Evolutionary conservation across 2,797 vertebrate genomes (phyloP).

Genomic region (Gymnothorax javanicus): DNA sequence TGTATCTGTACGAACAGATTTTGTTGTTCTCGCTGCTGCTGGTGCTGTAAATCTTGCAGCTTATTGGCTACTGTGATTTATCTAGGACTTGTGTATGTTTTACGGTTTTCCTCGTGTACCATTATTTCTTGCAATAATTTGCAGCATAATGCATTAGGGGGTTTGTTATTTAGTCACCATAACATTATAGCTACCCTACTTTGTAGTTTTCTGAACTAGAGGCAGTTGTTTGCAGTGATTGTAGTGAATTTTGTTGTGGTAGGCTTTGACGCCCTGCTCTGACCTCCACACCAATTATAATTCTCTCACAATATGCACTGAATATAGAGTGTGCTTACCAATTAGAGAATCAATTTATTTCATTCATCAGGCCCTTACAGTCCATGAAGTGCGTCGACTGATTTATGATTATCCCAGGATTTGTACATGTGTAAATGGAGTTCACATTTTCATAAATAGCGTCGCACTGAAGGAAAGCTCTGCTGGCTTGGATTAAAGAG

Average conservation of each 20-base stretch:
- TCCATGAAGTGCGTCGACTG: not conserved
- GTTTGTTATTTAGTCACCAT: not conserved
- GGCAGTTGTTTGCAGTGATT: not conserved
- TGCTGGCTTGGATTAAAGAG: not conserved
- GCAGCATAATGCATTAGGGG: too few species aligned
- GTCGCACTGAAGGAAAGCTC: not conserved
- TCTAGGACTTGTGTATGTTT: not conserved
- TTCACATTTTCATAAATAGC: not conserved
- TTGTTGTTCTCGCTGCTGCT: not conserved
- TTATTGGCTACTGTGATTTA: not conserved
- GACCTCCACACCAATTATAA: not conserved
- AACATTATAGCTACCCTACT: not conserved
- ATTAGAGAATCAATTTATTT: not conserved
- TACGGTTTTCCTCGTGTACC: not conserved
- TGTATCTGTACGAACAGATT: not conserved
- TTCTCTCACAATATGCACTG: not conserved
- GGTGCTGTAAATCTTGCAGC: too few species aligned
- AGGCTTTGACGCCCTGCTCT: not conserved
- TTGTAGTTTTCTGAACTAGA: not conserved
- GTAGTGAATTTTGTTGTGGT: not conserved
- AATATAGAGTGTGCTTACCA: not conserved
- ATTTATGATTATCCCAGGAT: conserved; percentile 1
- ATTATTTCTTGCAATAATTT: not conserved
- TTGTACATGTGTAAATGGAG: not conserved
- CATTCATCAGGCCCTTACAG: not conserved